These are phyloP conservation scores for Hylyphantes graminicola DNA, from an alignment of 1,140 invertebrate genomes.

Conservation along the genomic window DNA sequence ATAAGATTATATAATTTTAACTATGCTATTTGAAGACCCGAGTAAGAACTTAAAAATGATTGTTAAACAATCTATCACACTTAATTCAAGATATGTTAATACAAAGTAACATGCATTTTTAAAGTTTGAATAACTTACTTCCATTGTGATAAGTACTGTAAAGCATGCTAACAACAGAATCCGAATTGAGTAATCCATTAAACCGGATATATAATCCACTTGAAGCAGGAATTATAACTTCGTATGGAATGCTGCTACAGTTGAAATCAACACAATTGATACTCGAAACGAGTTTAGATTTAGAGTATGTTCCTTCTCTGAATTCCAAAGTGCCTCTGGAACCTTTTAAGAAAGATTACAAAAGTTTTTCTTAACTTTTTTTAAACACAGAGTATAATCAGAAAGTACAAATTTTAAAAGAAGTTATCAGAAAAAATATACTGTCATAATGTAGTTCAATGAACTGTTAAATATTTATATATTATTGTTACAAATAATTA, in stretches of 20 bases:
- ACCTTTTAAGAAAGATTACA: background rate
- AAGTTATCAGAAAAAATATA: no score
- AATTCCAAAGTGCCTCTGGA: slow-evolving; percentile 21
- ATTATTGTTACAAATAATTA: no score
- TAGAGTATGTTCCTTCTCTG: slow-evolving; percentile 28
- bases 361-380: background rate
- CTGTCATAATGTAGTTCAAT: no score
- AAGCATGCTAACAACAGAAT: slow-evolving; percentile 12
- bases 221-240: slow-evolving; percentile 21
- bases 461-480: no score
- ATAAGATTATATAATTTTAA: no score
- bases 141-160: slow-evolving; percentile 33
- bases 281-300: slow-evolving; percentile 22
- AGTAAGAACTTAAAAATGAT: no score
- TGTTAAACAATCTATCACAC: no score
- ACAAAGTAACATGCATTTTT: background rate
- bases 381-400: no score
- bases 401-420: no score
- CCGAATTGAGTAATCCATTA: background rate
- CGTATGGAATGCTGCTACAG: background rate
- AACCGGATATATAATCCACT: slow-evolving; percentile 37
- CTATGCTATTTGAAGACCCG: no score
- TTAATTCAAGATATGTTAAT: no score
- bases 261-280: background rate
- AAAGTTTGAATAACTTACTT: slow-evolving; percentile 17